Evolutionary conservation across 2,113 vertebrate genomes (phyloP).

Genomic region (Amazona vittata): DNA sequence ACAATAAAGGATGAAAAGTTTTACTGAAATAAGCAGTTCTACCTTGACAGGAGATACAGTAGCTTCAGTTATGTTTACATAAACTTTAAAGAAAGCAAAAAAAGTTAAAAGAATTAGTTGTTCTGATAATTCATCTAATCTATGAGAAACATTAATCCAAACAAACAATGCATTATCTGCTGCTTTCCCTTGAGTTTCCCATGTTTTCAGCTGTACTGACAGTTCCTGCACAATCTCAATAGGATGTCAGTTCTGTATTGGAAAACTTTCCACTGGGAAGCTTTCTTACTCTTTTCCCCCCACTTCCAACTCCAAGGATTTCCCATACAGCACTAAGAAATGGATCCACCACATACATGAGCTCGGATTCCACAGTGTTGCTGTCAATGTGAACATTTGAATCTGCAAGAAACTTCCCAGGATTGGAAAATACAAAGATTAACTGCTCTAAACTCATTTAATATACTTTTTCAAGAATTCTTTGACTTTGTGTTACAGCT

Average conservation of each 20-base stretch:
- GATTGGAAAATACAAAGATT: neutral
- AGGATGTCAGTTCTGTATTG: neutral
- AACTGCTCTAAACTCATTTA: neutral
- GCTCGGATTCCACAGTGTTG: neutral
- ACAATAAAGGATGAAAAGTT: neutral
- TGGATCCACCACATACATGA: neutral
- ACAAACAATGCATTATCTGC: neutral
- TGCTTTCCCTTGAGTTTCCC: neutral
- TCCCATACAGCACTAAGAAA: neutral
- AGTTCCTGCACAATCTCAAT: neutral
- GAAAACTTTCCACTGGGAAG: neutral
- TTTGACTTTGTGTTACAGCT: neutral
- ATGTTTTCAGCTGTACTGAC: neutral
- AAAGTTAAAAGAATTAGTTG: neutral
- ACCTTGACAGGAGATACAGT: neutral
- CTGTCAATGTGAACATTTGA: neutral
- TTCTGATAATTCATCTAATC: neutral
- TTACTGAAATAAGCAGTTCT: neutral
- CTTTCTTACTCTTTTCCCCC: neutral
- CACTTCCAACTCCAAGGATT: neutral
- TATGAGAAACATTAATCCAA: neutral
- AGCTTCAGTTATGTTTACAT: neutral
- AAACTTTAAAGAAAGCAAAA: neutral
- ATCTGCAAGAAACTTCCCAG: neutral
- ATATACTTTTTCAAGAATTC: neutral